Evolutionary conservation across 2,113 vertebrate species (phyloP).

Genomic region (Protomyctophum bolini): DNA sequence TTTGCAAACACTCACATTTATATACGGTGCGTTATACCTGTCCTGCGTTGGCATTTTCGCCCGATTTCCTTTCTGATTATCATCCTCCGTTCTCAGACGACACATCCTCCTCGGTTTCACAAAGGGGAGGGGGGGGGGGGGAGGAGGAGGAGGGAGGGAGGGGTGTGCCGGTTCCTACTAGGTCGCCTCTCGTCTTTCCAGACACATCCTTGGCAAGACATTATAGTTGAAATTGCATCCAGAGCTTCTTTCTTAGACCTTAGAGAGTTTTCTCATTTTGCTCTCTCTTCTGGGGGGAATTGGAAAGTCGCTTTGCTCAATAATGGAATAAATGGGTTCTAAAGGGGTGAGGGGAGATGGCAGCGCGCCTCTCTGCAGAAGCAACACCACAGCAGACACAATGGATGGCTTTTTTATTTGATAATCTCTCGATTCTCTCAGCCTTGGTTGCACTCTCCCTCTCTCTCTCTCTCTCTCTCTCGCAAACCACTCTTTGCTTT

Average conservation of each 20-base stretch:
- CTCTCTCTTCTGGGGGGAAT: constrained; percentile 48
- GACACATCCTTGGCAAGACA: constrained; percentile 35
- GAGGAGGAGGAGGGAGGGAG: neutral
- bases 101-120: neutral
- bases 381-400: constrained; percentile 29
- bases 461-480: neutral
- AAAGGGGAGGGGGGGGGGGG: too few relatives aligned
- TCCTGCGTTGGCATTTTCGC: too few relatives aligned
- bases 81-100: neutral
- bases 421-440: constrained; percentile 15
- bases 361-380: neutral
- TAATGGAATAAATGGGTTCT: constrained; percentile 70
- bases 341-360: constrained; percentile 21
- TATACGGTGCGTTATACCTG: neutral
- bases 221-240: constrained; percentile 66
- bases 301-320: constrained; percentile 62
- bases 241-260: constrained; percentile 47
- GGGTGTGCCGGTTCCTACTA: constrained; percentile 4
- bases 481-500: too few relatives aligned
- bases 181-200: constrained; percentile 20
- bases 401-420: constrained; percentile 6
- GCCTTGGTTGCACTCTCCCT: neutral
- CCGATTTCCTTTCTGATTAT: too few relatives aligned
- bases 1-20: neutral
- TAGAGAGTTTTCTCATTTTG: constrained; percentile 64